These are phyloP conservation scores for Semotilus atromaculatus DNA, from an alignment of 2,797 vertebrate species.

Conservation along the genomic window DNA sequence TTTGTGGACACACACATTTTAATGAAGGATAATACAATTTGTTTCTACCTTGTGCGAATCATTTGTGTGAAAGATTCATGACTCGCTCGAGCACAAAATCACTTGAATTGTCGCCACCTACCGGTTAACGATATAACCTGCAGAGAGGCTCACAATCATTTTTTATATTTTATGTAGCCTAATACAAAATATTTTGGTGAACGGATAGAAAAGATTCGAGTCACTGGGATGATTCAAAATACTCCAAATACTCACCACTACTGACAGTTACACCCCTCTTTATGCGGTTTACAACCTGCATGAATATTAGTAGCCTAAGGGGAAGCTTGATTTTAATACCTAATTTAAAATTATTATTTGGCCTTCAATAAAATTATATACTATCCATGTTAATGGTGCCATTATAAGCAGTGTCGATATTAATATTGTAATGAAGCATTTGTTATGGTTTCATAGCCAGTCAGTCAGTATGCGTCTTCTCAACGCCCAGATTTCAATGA, in stretches of 20 bases:
- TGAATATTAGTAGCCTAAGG: no score
- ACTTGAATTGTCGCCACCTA: neutral
- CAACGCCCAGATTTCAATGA: conserved; percentile 13
- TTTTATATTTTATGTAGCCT: no score
- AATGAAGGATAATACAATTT: neutral
- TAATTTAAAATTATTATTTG: neutral
- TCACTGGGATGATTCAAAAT: neutral
- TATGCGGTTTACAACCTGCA: conserved; percentile 21
- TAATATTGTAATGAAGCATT: neutral
- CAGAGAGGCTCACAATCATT: neutral
- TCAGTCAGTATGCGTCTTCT: conserved; percentile 26
- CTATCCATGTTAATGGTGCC: neutral
- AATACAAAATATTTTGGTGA: neutral
- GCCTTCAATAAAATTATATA: neutral
- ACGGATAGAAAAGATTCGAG: neutral
- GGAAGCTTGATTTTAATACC: neutral
- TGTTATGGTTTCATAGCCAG: neutral
- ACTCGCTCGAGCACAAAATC: neutral
- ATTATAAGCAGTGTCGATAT: neutral
- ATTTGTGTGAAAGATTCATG: neutral
- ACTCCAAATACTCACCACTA: neutral
- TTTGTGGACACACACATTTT: neutral
- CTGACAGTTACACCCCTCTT: neutral
- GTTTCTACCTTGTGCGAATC: neutral
- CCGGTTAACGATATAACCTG: neutral